phyloP scores from a whole-genome alignment of 92 coral and sea anemone genomes.

The Zoanthus gigantus region DNA sequence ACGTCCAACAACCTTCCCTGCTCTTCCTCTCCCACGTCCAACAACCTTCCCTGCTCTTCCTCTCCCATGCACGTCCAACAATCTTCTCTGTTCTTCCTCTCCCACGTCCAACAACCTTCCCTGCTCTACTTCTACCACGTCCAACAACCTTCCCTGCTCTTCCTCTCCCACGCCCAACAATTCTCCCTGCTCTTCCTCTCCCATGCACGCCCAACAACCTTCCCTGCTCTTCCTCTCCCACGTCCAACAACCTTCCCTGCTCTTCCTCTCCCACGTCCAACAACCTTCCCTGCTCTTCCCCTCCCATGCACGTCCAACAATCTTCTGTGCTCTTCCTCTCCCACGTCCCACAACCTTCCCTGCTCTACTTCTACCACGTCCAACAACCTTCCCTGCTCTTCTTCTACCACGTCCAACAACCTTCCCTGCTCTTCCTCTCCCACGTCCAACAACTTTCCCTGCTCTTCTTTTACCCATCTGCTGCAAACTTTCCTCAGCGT shows the following conservation, averaged over 20 bases:
- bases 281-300: conserved; percentile 1
- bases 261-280: neutral
- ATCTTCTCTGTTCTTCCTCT: too few relatives aligned
- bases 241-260: neutral
- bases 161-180: neutral
- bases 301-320: conserved; percentile 4
- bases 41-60: too few relatives aligned
- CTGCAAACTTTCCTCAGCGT: too few relatives aligned
- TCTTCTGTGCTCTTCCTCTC: neutral
- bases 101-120: too few relatives aligned
- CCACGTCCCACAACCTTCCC: conserved; percentile 1
- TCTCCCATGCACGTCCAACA: too few relatives aligned
- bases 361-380: too few relatives aligned
- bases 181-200: neutral
- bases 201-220: neutral
- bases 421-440: neutral
- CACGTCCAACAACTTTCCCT: too few relatives aligned
- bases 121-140: neutral
- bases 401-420: too few relatives aligned
- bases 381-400: neutral
- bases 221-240: neutral
- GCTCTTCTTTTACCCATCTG: too few relatives aligned
- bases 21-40: neutral
- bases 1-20: neutral
- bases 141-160: too few relatives aligned